Percentiles rank a stretch among this genome's conserved stretches.
These are phyloP conservation scores for Poecilia latipinna DNA, from an alignment of 2,113 vertebrate species.

Conservation along the genomic window DNA sequence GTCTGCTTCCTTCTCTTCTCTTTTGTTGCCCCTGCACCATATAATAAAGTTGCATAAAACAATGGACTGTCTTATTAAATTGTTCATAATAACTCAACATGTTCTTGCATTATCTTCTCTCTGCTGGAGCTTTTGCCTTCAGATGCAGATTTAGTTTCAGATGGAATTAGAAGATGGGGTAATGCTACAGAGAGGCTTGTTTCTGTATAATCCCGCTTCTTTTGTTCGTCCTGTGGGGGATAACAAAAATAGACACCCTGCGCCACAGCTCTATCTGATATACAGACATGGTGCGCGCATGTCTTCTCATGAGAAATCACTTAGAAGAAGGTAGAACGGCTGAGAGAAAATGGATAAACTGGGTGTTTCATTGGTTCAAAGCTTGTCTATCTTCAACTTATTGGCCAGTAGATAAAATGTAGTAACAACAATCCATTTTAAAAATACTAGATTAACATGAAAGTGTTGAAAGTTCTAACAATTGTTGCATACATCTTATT, in stretches of 20 bases:
- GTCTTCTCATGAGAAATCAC: conserved; percentile 44
- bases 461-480: conserved; percentile 1
- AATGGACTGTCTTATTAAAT: conserved; percentile 19
- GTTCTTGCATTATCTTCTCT: background rate
- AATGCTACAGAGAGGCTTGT: conserved; percentile 53
- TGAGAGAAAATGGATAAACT: conserved; percentile 42
- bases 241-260: conserved; percentile 62
- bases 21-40: conserved; percentile 48
- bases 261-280: conserved; percentile 37
- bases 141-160: conserved; percentile 21
- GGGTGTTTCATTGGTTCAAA: conserved; percentile 39
- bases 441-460: background rate
- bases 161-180: conserved; percentile 37
- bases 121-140: background rate
- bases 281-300: conserved; percentile 51
- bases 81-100: conserved; percentile 20
- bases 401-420: conserved; percentile 40
- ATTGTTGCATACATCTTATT: background rate
- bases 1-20: conserved; percentile 53
- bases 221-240: conserved; percentile 61
- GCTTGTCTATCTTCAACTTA: conserved; percentile 38
- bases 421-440: conserved; percentile 5
- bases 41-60: conserved; percentile 34
- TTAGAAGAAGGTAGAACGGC: conserved; percentile 40
- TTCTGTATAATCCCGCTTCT: conserved; percentile 47